These are phyloP conservation scores for Heliconius congener DNA, from an alignment of 1,140 invertebrate genomes.

Conservation along the genomic window DNA sequence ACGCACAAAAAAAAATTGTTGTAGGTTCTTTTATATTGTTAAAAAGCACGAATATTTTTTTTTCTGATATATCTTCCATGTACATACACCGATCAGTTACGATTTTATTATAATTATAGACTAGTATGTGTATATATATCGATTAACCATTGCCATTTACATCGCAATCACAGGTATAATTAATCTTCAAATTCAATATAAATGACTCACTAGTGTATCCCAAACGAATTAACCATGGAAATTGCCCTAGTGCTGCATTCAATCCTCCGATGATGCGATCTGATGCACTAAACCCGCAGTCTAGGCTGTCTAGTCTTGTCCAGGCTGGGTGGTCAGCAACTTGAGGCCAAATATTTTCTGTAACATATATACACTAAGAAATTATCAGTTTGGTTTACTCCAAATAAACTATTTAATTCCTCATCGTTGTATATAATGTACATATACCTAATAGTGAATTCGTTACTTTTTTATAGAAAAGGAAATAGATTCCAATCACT, in stretches of 20 bases:
- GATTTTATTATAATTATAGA: too few species aligned
- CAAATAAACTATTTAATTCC: too few species aligned
- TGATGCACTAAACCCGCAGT: constrained; percentile 81
- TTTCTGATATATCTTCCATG: too few species aligned
- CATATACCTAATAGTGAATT: not conserved
- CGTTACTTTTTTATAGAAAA: not conserved
- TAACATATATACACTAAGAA: not conserved
- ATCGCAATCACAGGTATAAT: too few species aligned
- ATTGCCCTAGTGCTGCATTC: constrained; percentile 83
- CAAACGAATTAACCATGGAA: constrained; percentile 86
- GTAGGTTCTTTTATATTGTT: too few species aligned
- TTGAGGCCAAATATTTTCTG: constrained; percentile 35
- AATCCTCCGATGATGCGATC: constrained; percentile 85
- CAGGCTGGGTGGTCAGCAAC: constrained; percentile 70
- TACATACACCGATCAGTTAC: too few species aligned
- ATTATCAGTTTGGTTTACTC: too few species aligned
- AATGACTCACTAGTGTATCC: constrained; percentile 79
- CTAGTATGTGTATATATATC: too few species aligned
- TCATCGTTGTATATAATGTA: not conserved
- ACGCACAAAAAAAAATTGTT: too few species aligned
- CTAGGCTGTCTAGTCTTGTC: constrained; percentile 61
- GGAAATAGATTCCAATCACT: too few species aligned
- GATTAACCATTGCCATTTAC: too few species aligned
- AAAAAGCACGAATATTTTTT: too few species aligned
- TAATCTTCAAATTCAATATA: not conserved